Evolutionary conservation across 2,888 invertebrate genomes (phyloP).

Genomic region (Drosophila pegasa): DNA sequence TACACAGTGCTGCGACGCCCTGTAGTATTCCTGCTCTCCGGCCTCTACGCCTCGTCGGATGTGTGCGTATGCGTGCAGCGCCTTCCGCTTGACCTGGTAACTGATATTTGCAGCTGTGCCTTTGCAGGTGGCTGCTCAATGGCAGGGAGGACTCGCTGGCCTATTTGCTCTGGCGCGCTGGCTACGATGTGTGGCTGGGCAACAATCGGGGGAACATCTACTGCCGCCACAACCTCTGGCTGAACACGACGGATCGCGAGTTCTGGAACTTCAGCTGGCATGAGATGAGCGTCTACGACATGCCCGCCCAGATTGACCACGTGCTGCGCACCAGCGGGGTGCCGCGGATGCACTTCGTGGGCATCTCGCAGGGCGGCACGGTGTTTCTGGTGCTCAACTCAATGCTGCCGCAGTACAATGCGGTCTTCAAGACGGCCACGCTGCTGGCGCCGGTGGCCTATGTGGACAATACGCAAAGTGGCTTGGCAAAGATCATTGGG

Average conservation of each 20-base stretch:
- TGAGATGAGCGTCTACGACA: constrained; percentile 83
- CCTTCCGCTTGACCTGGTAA: constrained; percentile 15
- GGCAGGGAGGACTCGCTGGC: constrained; percentile 83
- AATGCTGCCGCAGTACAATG: constrained; percentile 82
- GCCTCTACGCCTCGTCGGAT: constrained; percentile 83
- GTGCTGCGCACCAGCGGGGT: constrained; percentile 77
- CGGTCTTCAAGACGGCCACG: constrained; percentile 81
- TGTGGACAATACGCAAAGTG: constrained; percentile 82
- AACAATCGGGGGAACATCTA: constrained; percentile 83
- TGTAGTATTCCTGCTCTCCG: constrained; percentile 82
- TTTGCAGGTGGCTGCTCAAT: constrained; percentile 78
- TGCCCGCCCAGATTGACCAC: constrained; percentile 83
- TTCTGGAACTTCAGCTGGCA: constrained; percentile 84
- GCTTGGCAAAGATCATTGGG: constrained; percentile 88
- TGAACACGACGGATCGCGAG: constrained; percentile 84
- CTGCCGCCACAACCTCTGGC: constrained; percentile 78
- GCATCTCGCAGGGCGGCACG: constrained; percentile 83
- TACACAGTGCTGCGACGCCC: constrained; percentile 73
- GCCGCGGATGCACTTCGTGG: constrained; percentile 80
- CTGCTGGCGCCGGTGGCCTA: constrained; percentile 83
- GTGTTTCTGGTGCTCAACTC: constrained; percentile 82
- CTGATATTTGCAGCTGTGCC: constrained; percentile 8
- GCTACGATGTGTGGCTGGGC: constrained; percentile 84
- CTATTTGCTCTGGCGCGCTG: constrained; percentile 82
- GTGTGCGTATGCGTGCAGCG: constrained; percentile 55